These are phyloP conservation scores for Psephotus haematonotus DNA, from an alignment of 2,113 vertebrate genomes.

Conservation along the genomic window DNA sequence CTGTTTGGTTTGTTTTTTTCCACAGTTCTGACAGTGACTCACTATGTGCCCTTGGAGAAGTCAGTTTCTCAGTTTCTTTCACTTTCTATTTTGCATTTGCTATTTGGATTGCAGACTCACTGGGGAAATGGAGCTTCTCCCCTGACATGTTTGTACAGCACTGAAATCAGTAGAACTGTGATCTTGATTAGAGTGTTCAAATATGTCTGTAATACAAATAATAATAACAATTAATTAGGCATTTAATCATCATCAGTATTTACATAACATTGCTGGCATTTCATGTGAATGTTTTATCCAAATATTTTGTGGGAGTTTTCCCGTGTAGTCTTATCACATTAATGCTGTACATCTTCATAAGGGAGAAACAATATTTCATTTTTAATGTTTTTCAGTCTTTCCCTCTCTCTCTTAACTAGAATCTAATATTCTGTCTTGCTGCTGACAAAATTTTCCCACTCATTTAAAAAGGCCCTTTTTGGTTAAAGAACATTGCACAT, in stretches of 20 bases:
- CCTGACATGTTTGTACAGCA: not conserved
- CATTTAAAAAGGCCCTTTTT: slow-evolving; percentile 55
- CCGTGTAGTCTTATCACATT: not conserved
- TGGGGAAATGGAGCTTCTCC: not conserved
- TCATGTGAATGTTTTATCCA: not conserved
- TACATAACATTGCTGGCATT: not conserved
- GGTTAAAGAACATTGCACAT: not conserved
- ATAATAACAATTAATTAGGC: slow-evolving; percentile 33
- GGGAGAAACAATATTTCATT: not conserved
- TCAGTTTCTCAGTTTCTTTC: not conserved
- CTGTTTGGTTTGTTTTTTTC: not conserved
- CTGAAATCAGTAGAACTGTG: slow-evolving; percentile 2
- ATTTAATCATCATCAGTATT: slow-evolving; percentile 23
- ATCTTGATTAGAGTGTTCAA: slow-evolving; percentile 22
- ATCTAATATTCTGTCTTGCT: slow-evolving; percentile 49
- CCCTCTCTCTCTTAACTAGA: slow-evolving; percentile 35
- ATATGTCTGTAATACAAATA: slow-evolving; percentile 7
- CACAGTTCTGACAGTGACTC: not conserved
- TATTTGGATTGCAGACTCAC: not conserved
- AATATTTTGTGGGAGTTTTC: not conserved
- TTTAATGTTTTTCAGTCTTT: slow-evolving; percentile 54
- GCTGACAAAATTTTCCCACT: slow-evolving; percentile 34
- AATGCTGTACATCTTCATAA: not conserved
- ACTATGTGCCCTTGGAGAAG: not conserved
- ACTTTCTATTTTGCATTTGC: not conserved